Percentiles rank a stretch among this genome's conserved stretches.
Conservation (phyloP, 2,113 vertebrate species). For the Nycticebus coucang region DNA sequence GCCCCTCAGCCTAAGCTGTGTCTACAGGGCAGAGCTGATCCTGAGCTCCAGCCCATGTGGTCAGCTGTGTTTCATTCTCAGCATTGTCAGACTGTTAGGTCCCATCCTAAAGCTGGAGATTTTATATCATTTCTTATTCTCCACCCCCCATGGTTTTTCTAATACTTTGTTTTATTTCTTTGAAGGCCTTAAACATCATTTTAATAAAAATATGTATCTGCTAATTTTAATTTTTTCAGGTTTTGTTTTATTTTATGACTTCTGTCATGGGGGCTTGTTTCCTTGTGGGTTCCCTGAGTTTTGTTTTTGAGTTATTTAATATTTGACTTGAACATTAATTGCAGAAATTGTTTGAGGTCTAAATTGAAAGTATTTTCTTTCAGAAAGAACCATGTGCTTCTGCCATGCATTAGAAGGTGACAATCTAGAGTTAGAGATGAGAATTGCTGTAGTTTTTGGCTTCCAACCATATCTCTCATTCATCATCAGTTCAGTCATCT, state of each 20-base stretch:
- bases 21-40: neutral
- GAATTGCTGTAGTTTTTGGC: neutral
- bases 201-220: neutral
- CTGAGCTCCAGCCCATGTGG: accelerated
- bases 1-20: neutral
- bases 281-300: neutral
- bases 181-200: neutral
- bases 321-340: neutral
- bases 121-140: neutral
- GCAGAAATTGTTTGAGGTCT: neutral
- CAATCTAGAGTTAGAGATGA: neutral
- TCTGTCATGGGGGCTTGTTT: neutral
- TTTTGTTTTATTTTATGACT: neutral
- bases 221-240: neutral
- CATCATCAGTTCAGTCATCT: neutral
- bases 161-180: neutral
- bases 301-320: neutral
- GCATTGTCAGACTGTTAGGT: neutral
- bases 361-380: neutral
- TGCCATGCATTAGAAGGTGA: neutral
- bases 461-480: neutral
- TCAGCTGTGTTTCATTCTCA: accelerated
- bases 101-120: neutral
- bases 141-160: neutral
- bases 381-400: neutral